Evolutionary conservation across 2,888 invertebrate species (phyloP), one percentile per base, ranked within the genome.

Genomic region (Villa cingulata): DNA sequence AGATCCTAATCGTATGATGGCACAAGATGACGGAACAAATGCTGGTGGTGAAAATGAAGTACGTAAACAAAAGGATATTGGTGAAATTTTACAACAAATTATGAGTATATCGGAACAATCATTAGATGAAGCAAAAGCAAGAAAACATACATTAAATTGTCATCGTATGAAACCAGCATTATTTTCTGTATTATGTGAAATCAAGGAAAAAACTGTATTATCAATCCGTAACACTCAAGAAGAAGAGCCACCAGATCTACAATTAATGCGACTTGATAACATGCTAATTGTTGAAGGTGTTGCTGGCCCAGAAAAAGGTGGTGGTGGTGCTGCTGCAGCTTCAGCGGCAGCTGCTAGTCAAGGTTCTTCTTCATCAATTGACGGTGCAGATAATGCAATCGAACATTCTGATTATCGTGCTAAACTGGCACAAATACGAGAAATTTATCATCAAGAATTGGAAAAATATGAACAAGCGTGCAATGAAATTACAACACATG

Each of bases 401-500:
- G 98, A 99, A 73, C 97, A 98, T 73, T 95, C 97, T 52, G 98
- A 99, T 72, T 98, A 99, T 75, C 82, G 97, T 61, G 95, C 95
- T 60, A 98, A 98, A 72, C 77, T 99, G 62, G 90, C 94, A 15
- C 97, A 98, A 74, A 98, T 98, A 68, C 80, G 98, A 52, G 91
- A 92, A 73, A 97, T 98, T 62, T 98, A 99, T 73, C 96, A 97
- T 71, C 92, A 95, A 72, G 98, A 98, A 72, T 72, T 99, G 63
- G 95, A 96, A 72, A 98, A 98, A 77, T 98, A 99, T 66, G 96
- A 98, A 74, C 96, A 97, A 78, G 97, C 97, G n/a, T 98, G 98
- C 75, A 94, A 92, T 71, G 97, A 99, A 75, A 99, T 98, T 72
- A 98, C 98, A 50, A 97, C 96, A n/a, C 98, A 99, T 73, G 98